These are phyloP conservation scores for Pocillopora grandis DNA, from an alignment of 92 coral and sea anemone genomes.

Conservation along the genomic window DNA sequence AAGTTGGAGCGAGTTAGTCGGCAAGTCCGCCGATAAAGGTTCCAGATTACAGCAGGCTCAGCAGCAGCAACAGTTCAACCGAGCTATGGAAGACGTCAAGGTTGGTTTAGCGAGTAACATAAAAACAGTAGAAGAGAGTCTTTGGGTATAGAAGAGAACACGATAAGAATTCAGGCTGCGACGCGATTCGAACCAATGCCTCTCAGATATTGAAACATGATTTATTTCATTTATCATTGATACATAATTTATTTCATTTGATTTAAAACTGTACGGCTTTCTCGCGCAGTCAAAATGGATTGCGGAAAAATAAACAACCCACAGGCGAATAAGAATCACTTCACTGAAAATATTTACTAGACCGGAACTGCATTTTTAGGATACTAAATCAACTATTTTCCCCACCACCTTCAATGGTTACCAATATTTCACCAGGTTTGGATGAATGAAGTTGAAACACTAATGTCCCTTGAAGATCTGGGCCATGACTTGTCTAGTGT, in stretches of 20 bases:
- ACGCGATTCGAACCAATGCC: too few species aligned
- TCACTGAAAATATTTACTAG: too few species aligned
- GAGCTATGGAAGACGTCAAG: slow-evolving; percentile 74
- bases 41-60: slow-evolving; percentile 81
- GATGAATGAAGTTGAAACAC: slow-evolving; percentile 89
- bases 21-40: slow-evolving; percentile 79
- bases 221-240: too few species aligned
- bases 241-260: too few species aligned
- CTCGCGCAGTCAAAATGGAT: too few species aligned
- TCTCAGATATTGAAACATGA: too few species aligned
- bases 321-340: too few species aligned
- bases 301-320: too few species aligned
- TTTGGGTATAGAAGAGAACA: too few species aligned
- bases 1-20: slow-evolving; percentile 70
- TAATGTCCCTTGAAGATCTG: slow-evolving; percentile 83
- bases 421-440: slow-evolving; percentile 37
- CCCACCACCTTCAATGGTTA: background rate
- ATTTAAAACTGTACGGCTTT: too few species aligned
- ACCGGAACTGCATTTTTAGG: too few species aligned
- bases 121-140: background rate
- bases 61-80: slow-evolving; percentile 80
- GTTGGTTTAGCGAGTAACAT: slow-evolving; percentile 4
- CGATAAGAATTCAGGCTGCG: too few species aligned
- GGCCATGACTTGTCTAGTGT: slow-evolving; percentile 89
- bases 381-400: background rate